Base-by-base conservation (phyloP, 2,797 vertebrate genomes). In the Petrocephalus schoutedeni region DNA sequence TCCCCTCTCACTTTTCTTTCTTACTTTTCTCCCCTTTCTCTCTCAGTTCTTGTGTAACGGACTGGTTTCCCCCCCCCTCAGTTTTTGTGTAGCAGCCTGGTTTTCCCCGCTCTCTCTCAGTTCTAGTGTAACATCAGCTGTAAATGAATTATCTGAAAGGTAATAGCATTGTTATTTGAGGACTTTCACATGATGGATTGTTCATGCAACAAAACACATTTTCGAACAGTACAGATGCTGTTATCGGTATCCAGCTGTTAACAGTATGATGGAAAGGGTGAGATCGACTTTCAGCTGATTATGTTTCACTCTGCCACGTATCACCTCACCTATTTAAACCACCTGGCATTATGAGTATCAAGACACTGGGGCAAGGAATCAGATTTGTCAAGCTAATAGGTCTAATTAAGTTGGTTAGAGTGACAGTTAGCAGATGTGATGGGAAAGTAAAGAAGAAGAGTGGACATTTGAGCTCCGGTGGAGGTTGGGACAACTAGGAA, bases 301-400 rank as follows among this genome's bases (percentile, higher is more conserved):
- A 87, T 86, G 87, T 89, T 32, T 92, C 86, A 59, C 85, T 54
- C 80, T 89, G 77, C 45, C 88, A 21, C 85, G 80, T 90, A 57
- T 71, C 61, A 92, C 56, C 84, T 71, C 89, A 89, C 83, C 86
- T 89, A 88, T 67, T 64, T 84, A 23, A 64, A 23, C 21, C 10
- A 28, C 61, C 21, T 19, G 54, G 59, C 49, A 71, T 3, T 28
- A n/a, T 21, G 36, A 49, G 74, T 54, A 77, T 77, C 41, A 67
- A 53, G 49, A 84, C 21, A 59, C 80, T 23, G 12, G 49, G 41
- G 82, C 36, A 41, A 86, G 28, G n/a, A 54, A 23, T 5, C 3
- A 28, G 53, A 86, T 59, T 12, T 28, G 9, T 23, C 45, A 83
- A 88, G 57, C 57, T 64, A 58, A 83, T 80, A 57, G 59, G 71